Base-by-base conservation (phyloP, 2,888 invertebrate species). In the Netelia inedita region DNA sequence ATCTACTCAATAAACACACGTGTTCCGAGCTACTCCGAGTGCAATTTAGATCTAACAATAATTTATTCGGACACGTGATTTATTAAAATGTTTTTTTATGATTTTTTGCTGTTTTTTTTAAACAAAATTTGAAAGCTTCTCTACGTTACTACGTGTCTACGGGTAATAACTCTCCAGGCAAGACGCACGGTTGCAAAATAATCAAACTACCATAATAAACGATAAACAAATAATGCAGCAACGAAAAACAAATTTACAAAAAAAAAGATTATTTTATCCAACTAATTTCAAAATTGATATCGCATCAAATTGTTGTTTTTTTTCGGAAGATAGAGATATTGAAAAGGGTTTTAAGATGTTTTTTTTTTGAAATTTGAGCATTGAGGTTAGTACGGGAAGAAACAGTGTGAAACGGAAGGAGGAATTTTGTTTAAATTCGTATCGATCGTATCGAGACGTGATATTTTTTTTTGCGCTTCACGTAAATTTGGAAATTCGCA, bases 11-110 rank as follows among this genome's bases (percentile, higher is more conserved):
- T 63, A 41, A 35, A 63, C 35, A 28, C 28, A 63, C 35, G 35
- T 63, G n/a, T 35, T 41, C 9, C 35, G 5, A 5, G 21, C 57
- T 59, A 57, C 61, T 63, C 57, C 72, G 61, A 65, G 71, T 63
- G 88, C 90, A 89, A 90, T 90, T 86, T 88, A 90, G 55, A 79
- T 73, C 74, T 61, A 66, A 41, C n/a, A n/a, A 66, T 21, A n/a
- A 57, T 43, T 23, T 50, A 43, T 11, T 16, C 59, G 53, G 50
- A 50, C 74, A 59, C 43, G 21, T 16, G 21, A 21, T 11, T 8
- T 41, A 72, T 57, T 43, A 28, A 23, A 35, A 46, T 14, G 50
- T 19, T 61, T 23, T 21, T 11, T 68, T 23, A 53, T 59, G 55
- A 14, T 14, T 46, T 55, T 57, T 66, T 21, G 66, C 19, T 14